Evolutionary conservation across 2,888 invertebrate species (phyloP).

Genomic region (Altica lythri): DNA sequence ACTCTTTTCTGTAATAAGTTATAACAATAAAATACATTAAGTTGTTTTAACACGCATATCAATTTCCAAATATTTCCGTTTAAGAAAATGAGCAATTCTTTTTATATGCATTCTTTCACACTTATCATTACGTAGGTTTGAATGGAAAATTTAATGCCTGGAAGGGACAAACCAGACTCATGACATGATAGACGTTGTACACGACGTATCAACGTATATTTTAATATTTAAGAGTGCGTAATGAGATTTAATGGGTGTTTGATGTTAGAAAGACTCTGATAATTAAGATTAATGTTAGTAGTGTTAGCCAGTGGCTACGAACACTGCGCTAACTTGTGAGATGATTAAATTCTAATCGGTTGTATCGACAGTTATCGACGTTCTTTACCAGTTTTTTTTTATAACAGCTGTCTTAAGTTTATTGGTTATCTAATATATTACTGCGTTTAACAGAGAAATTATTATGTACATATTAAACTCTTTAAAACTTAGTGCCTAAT

Average conservation of each 20-base stretch:
- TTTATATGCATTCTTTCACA: too few species aligned
- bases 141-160: too few species aligned
- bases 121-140: too few species aligned
- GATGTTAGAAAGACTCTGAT: conserved; percentile 27
- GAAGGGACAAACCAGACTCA: too few species aligned
- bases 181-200: conserved; percentile 20
- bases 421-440: neutral
- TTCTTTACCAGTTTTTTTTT: neutral
- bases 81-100: too few species aligned
- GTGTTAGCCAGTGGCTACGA: neutral
- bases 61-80: too few species aligned
- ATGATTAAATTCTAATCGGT: conserved; percentile 2
- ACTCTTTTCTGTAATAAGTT: too few species aligned
- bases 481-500: too few species aligned
- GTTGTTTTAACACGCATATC: too few species aligned
- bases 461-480: too few species aligned
- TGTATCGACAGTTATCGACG: neutral
- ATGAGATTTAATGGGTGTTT: conserved; percentile 50
- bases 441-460: too few species aligned
- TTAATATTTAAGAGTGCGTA: conserved; percentile 49
- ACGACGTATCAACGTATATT: conserved; percentile 48
- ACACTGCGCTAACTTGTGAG: neutral
- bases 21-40: too few species aligned
- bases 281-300: conserved; percentile 21
- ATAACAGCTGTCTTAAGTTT: neutral